Conservation (phyloP, 2,797 vertebrate species). For the Anabacerthia variegaticeps region DNA sequence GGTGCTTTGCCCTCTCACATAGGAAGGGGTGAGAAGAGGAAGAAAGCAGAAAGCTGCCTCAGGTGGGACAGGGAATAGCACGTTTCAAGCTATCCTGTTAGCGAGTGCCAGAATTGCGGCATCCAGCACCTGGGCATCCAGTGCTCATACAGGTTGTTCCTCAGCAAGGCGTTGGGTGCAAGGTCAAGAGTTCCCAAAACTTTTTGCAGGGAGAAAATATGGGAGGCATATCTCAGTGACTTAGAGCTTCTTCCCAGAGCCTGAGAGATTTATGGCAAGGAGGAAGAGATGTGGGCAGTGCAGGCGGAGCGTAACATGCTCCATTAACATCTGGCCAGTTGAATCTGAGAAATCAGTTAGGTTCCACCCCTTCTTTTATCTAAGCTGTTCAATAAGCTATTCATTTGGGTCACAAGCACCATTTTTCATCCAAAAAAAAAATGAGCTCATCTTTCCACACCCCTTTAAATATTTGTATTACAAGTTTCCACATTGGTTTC, state of each 20-base stretch:
- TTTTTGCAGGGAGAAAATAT: neutral
- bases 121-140: rapidly evolving
- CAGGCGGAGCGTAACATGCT: neutral
- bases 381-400: neutral
- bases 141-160: neutral
- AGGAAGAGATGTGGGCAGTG: neutral
- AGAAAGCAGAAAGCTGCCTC: neutral
- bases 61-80: neutral
- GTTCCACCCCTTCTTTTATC: neutral
- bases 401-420: neutral
- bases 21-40: neutral
- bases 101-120: neutral
- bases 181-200: neutral
- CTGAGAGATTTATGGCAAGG: neutral
- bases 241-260: neutral
- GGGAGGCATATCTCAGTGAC: neutral
- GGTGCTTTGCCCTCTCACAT: neutral
- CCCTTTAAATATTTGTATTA: neutral
- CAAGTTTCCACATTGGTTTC: neutral
- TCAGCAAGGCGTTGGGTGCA: neutral
- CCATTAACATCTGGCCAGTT: neutral
- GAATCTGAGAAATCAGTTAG: neutral
- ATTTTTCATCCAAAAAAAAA: neutral
- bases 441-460: neutral
- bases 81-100: rapidly evolving